Percentiles rank a stretch among this genome's conserved stretches.
phyloP scores from a whole-genome alignment of 2,888 invertebrate species.

The Stenoptilia bipunctidactyla region DNA sequence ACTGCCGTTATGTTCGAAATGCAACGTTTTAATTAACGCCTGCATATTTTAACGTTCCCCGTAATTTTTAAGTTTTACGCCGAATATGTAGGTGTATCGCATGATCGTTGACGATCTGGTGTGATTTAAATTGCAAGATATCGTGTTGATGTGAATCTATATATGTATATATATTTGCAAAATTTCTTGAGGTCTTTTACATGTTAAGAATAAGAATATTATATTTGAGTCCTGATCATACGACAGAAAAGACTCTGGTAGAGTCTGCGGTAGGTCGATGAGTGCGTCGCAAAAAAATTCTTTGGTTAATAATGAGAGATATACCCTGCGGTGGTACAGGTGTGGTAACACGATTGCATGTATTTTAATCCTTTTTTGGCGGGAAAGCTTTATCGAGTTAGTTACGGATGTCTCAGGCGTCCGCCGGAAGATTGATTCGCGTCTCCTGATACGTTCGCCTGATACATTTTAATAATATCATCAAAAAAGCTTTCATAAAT shows the following conservation, averaged over 20 bases:
- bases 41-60: no score
- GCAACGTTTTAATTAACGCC: not conserved
- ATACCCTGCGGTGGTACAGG: not conserved
- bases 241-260: not conserved
- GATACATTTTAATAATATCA: conserved; percentile 28
- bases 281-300: not conserved
- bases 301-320: conserved; percentile 1
- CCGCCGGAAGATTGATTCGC: conserved; percentile 26
- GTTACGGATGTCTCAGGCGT: not conserved
- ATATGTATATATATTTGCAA: no score
- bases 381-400: not conserved
- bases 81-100: not conserved
- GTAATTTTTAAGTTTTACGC: no score
- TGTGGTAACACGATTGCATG: not conserved
- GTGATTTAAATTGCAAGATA: no score
- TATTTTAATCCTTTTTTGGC: not conserved
- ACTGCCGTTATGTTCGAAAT: not conserved
- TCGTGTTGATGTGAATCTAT: no score
- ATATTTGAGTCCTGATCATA: no score
- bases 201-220: no score
- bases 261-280: not conserved
- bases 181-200: no score
- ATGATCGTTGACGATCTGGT: not conserved
- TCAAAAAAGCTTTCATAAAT: no score
- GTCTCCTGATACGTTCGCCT: no score